A percentile compares a stretch with the other conserved stretches of the same genome.
phyloP scores from a whole-genome alignment of 1,140 invertebrate genomes.

The Nasonia giraulti region DNA sequence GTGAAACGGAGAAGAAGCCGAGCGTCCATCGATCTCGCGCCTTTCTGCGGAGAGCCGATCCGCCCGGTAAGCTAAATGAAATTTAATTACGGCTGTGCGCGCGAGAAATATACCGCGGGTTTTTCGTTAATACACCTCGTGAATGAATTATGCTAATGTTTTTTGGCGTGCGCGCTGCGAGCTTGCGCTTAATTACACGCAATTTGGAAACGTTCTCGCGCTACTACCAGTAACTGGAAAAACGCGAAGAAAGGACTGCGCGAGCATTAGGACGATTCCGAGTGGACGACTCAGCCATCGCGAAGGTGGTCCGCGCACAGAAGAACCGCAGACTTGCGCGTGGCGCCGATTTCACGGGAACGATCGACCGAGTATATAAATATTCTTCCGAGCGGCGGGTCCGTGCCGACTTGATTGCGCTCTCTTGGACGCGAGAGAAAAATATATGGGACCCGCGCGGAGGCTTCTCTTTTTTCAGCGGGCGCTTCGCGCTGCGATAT shows the following conservation, averaged over 20 bases:
- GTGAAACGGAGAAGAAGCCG: constrained; percentile 53
- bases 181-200: neutral
- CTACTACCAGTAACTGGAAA: too few species aligned
- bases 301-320: neutral
- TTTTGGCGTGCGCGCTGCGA: neutral
- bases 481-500: constrained; percentile 14
- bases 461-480: constrained; percentile 4
- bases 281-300: too few species aligned
- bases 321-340: constrained; percentile 21
- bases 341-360: constrained; percentile 51
- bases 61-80: constrained; percentile 14
- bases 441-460: neutral
- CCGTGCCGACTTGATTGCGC: constrained; percentile 26
- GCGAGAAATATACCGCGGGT: neutral
- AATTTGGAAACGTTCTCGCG: neutral
- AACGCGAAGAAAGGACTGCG: too few species aligned
- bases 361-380: constrained; percentile 25
- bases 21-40: constrained; percentile 57
- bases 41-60: neutral
- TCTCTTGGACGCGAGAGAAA: constrained; percentile 5
- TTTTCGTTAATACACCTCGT: neutral
- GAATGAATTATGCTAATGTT: neutral
- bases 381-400: neutral
- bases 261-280: too few species aligned
- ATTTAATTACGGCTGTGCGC: constrained; percentile 9